These are phyloP conservation scores for Rhinolophus ferrumequinum DNA, from an alignment of 2,113 vertebrate genomes.

Conservation along the genomic window DNA sequence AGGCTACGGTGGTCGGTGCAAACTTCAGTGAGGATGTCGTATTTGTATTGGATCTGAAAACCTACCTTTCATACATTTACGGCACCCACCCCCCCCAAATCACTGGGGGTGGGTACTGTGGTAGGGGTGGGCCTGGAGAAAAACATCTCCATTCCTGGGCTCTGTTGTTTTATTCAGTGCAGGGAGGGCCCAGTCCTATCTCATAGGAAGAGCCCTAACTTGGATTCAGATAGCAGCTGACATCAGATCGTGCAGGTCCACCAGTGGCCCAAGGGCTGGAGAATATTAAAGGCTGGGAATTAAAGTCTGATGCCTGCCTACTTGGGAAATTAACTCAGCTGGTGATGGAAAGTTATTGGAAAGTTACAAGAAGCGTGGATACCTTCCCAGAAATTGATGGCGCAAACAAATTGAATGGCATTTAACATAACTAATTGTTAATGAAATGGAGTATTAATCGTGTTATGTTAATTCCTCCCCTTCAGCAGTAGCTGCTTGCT, in stretches of 20 bases:
- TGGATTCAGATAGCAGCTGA: background rate
- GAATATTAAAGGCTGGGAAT: slow-evolving; percentile 58
- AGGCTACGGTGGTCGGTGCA: background rate
- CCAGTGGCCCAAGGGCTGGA: background rate
- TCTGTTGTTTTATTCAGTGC: background rate
- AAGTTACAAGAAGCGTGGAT: slow-evolving; percentile 55
- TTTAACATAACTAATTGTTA: slow-evolving; percentile 76
- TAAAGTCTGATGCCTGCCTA: slow-evolving; percentile 41
- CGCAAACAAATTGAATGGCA: slow-evolving; percentile 69
- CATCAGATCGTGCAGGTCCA: background rate
- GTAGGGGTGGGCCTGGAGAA: background rate
- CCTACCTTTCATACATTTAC: background rate
- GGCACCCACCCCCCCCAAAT: background rate
- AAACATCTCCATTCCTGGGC: background rate
- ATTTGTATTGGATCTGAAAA: background rate
- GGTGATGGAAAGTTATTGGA: slow-evolving; percentile 58
- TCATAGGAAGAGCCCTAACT: background rate
- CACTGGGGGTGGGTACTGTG: background rate
- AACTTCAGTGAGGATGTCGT: background rate
- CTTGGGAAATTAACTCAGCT: slow-evolving; percentile 60
- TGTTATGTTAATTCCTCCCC: slow-evolving; percentile 68
- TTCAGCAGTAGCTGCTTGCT: slow-evolving; percentile 61
- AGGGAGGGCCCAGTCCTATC: rapidly evolving
- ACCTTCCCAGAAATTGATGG: slow-evolving; percentile 64
- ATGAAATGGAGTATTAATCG: slow-evolving; percentile 78